phyloP scores from a whole-genome alignment of 2,888 invertebrate species.

The Ctena decussata region DNA sequence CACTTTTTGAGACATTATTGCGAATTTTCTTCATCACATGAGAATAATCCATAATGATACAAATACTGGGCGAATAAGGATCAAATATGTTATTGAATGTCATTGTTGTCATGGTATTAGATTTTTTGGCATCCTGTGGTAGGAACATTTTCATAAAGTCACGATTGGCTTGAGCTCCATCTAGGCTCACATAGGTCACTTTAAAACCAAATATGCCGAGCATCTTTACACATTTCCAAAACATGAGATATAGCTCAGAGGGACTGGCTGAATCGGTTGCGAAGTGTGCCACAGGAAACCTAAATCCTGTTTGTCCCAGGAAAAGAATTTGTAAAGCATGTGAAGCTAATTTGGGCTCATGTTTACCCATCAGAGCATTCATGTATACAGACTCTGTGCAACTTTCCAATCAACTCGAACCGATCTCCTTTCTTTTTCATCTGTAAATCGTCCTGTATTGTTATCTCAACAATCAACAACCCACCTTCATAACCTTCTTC shows the following conservation, averaged over 20 bases:
- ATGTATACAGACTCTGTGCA: constrained; percentile 11
- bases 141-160: constrained; percentile 47
- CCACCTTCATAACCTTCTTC: constrained; percentile 60
- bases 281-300: constrained; percentile 62
- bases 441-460: constrained; percentile 62
- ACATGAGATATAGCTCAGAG: constrained; percentile 44
- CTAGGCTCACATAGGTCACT: constrained; percentile 49
- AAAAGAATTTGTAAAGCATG: constrained; percentile 51
- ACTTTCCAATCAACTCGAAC: constrained; percentile 13
- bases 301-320: constrained; percentile 52
- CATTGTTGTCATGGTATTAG: background rate
- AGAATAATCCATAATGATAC: constrained; percentile 44
- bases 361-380: constrained; percentile 24
- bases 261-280: constrained; percentile 38
- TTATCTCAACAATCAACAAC: constrained; percentile 63
- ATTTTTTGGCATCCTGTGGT: constrained; percentile 27
- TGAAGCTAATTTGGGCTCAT: constrained; percentile 31
- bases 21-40: constrained; percentile 52
- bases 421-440: constrained; percentile 27
- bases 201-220: constrained; percentile 45
- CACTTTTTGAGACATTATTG: constrained; percentile 42
- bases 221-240: constrained; percentile 49
- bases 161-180: constrained; percentile 60
- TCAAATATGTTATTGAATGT: constrained; percentile 13
- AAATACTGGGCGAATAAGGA: constrained; percentile 28